phyloP scores from a whole-genome alignment of 2,888 invertebrate genomes.

The Cataglyphis albicans region DNA sequence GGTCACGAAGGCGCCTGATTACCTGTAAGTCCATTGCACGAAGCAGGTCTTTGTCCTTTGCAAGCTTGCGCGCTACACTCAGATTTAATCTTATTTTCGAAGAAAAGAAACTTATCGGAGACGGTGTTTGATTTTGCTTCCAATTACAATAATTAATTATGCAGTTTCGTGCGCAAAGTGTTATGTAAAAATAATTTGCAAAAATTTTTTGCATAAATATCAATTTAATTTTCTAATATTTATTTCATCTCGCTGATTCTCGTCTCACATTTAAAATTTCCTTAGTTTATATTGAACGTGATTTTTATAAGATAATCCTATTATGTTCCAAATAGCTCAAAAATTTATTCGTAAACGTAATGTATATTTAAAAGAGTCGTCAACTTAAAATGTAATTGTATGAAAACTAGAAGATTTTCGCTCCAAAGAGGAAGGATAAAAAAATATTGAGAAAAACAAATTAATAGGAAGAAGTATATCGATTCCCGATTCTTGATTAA shows the following conservation, averaged over 20 bases:
- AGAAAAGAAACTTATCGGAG: not conserved
- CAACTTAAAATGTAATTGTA: not conserved
- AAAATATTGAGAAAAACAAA: constrained; percentile 28
- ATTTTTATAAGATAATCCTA: constrained; percentile 70
- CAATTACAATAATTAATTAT: not conserved
- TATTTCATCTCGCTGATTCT: not conserved
- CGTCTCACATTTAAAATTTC: constrained; percentile 36
- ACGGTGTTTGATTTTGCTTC: not conserved
- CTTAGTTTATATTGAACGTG: constrained; percentile 56
- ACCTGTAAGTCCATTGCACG: constrained; percentile 24
- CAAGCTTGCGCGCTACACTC: constrained; percentile 23
- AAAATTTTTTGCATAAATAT: not conserved
- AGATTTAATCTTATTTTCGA: not conserved
- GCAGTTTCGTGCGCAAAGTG: not conserved
- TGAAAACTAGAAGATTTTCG: not conserved
- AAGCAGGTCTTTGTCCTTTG: constrained; percentile 38
- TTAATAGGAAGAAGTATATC: constrained; percentile 63
- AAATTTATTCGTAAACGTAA: constrained; percentile 17
- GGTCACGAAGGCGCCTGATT: constrained; percentile 53
- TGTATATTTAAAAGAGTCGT: constrained; percentile 10
- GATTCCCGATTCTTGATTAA: constrained; percentile 73
- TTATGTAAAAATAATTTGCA: not conserved
- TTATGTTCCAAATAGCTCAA: constrained; percentile 49
- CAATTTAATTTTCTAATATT: not conserved
- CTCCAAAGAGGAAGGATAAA: not conserved